A percentile compares a stretch with the other conserved stretches of the same genome.
Conservation (phyloP, 2,113 vertebrate species). For the Coturnix japonica region DNA sequence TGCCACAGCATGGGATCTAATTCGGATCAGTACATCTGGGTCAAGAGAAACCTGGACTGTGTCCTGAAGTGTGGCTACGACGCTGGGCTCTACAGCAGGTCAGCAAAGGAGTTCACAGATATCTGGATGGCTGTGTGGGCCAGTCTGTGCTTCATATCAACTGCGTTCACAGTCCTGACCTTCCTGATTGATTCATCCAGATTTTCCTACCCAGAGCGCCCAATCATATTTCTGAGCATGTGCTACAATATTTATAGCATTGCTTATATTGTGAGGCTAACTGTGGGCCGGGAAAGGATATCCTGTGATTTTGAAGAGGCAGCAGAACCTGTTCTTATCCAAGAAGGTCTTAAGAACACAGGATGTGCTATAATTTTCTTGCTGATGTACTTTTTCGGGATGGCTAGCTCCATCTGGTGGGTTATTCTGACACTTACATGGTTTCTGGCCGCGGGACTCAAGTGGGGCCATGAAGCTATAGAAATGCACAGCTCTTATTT, state of each 20-base stretch:
- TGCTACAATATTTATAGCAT: slow-evolving; percentile 99
- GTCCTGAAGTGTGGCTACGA: slow-evolving; percentile 95
- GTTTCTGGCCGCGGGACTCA: slow-evolving; percentile 97
- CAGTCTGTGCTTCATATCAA: slow-evolving; percentile 95
- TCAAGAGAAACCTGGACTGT: slow-evolving; percentile 91
- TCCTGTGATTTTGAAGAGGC: slow-evolving; percentile 98
- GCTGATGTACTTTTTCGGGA: slow-evolving; percentile 98
- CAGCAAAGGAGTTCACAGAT: slow-evolving; percentile 96
- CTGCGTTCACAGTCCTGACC: slow-evolving; percentile 95
- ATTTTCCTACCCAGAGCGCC: slow-evolving; percentile 96
- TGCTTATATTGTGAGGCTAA: slow-evolving; percentile 95
- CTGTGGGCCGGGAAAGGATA: slow-evolving; percentile 95
- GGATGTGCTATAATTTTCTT: slow-evolving; percentile 99
- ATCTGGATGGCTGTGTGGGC: slow-evolving; percentile 99
- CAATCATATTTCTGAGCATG: slow-evolving; percentile 99
- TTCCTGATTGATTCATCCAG: slow-evolving; percentile 96
- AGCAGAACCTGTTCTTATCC: slow-evolving; percentile 92
- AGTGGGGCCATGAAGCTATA: slow-evolving; percentile 99
- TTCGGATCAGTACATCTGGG: slow-evolving; percentile 94
- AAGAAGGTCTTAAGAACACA: slow-evolving; percentile 99
- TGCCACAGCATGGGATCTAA: slow-evolving; percentile 87
- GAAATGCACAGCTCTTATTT: slow-evolving; percentile 99
- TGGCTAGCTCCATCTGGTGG: slow-evolving; percentile 99
- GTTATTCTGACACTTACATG: slow-evolving; percentile 97
- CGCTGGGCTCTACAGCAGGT: slow-evolving; percentile 90